Evolutionary conservation across 1,140 invertebrate genomes (phyloP), one percentile per base, ranked within the genome.

Genomic region (Pseudobourletiella spinata): DNA sequence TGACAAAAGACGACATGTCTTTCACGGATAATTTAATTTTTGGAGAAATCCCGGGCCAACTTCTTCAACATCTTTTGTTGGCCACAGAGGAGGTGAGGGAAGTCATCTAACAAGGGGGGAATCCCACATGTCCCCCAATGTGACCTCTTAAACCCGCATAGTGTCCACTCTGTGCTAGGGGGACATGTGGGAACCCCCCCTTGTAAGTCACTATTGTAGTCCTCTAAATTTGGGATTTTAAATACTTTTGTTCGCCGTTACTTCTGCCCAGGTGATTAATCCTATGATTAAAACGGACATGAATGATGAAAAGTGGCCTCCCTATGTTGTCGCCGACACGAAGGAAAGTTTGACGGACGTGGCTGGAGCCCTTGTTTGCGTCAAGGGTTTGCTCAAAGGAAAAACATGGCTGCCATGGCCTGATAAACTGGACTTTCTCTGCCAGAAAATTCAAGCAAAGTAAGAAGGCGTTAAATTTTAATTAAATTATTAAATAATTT

Each of bases 351-450:
- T 91, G 16, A 87, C 91, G 71, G 86, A 85, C 70, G 77, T 94
- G 2, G 88, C 89, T 76, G 89, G 86, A 71, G 89, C 87, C 39
- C 87, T 92, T 0, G 88, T 88, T 75, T 84, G 89, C 78, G 88
- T 93, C 1, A 90, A 91, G 77, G 94, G 93, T 16, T 90, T 95
- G 75, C 88, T 95, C 0, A 91, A 89, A 73, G 93, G 93, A 0
- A 90, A 92, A 77, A 96, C 93, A 2, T 86, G 95, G 0, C 76
- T 97, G 3, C 90, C 92, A 14, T n/a, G n/a, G n/a, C n/a, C n/a
- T n/a, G n/a, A n/a, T n/a, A n/a, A n/a, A n/a, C n/a, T n/a, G n/a
- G n/a, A n/a, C n/a, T n/a, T n/a, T n/a, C n/a, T n/a, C n/a, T n/a
- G n/a, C n/a, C n/a, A n/a, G n/a, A n/a, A n/a, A n/a, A n/a, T n/a